phyloP scores from a whole-genome alignment of 2,797 vertebrate species.

The Chaenodraco wilsoni region DNA sequence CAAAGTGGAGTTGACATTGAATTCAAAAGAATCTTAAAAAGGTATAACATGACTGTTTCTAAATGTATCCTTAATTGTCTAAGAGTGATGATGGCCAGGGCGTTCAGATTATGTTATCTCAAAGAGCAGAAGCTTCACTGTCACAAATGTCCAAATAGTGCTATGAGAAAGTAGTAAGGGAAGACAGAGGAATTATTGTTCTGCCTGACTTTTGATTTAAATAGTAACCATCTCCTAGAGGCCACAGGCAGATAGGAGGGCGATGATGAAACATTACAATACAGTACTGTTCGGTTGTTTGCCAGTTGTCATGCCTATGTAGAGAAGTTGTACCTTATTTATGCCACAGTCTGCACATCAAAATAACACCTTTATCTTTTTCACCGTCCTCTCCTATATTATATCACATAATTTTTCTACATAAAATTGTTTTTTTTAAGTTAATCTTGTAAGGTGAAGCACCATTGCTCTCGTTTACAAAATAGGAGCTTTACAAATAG shows the following conservation, averaged over 20 bases:
- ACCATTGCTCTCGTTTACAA: conserved; percentile 9
- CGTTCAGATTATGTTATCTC: conserved; percentile 26
- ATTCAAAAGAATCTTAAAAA: neutral
- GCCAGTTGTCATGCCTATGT: conserved; percentile 56
- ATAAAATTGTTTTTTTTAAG: conserved; percentile 13
- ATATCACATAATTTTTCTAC: conserved; percentile 4
- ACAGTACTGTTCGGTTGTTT: conserved; percentile 46
- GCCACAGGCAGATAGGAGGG: conserved; percentile 33
- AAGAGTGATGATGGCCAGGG: conserved; percentile 6
- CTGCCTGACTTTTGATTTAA: conserved; percentile 37
- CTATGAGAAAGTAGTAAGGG: conserved; percentile 15
- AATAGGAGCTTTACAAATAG: conserved; percentile 11
- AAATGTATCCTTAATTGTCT: conserved; percentile 7
- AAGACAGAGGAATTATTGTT: conserved; percentile 48
- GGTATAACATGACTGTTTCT: neutral
- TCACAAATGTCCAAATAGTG: conserved; percentile 21
- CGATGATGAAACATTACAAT: conserved; percentile 45
- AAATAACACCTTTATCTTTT: conserved; percentile 60
- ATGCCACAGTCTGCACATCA: conserved; percentile 50
- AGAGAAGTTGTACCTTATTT: conserved; percentile 35
- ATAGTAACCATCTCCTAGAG: conserved; percentile 41
- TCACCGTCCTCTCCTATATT: conserved; percentile 15
- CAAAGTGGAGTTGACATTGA: neutral
- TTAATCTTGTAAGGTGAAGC: conserved; percentile 25
- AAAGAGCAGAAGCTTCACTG: conserved; percentile 13